Percentiles rank a stretch among this genome's conserved stretches.
Conservation (phyloP, 2,113 vertebrate species). For the Paratilapia polleni region DNA sequence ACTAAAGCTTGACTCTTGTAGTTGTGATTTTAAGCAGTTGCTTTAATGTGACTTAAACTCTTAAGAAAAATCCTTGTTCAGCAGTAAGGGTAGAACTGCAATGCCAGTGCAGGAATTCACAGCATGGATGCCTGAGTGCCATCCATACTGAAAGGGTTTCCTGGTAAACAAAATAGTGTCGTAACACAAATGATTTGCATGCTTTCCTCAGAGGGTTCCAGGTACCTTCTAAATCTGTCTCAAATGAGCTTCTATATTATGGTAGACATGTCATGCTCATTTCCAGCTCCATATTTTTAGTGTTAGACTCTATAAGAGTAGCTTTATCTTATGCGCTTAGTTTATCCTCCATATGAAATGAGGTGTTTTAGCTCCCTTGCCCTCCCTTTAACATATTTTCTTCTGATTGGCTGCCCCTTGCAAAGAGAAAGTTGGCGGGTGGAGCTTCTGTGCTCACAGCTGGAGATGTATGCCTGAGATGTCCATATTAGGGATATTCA, state of each 20-base stretch:
- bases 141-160: background rate
- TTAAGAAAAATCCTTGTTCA: background rate
- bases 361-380: background rate
- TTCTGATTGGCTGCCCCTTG: background rate
- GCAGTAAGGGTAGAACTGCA: background rate
- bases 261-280: background rate
- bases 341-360: background rate
- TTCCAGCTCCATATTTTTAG: background rate
- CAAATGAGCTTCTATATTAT: background rate
- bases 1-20: background rate
- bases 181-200: background rate
- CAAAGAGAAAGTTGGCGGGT: background rate
- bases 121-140: background rate
- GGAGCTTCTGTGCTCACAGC: background rate
- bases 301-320: background rate
- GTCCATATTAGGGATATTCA: background rate
- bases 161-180: background rate
- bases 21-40: background rate
- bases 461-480: accelerated
- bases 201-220: background rate
- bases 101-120: background rate
- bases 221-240: background rate
- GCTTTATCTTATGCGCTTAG: background rate
- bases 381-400: background rate
- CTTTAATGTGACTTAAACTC: background rate